A percentile compares a stretch with the other conserved stretches of the same genome.
These are phyloP conservation scores for Syrista parreyssii DNA, from an alignment of 2,888 invertebrate genomes.

Conservation along the genomic window DNA sequence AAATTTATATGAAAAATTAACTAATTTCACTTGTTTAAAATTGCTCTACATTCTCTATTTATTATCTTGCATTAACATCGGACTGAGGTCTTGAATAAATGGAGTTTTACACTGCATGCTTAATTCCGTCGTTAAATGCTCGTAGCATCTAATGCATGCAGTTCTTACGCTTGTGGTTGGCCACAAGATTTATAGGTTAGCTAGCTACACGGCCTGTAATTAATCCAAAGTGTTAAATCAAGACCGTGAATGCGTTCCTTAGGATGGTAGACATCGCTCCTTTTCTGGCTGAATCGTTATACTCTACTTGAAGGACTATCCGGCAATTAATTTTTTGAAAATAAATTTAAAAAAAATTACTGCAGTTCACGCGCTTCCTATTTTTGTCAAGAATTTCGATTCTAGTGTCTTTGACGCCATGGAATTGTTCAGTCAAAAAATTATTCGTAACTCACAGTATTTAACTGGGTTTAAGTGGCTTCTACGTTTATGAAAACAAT, in stretches of 20 bases:
- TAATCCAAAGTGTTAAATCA: conserved; percentile 62
- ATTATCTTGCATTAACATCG: background rate
- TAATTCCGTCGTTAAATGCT: background rate
- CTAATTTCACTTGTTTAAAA: background rate
- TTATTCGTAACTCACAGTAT: too few species aligned
- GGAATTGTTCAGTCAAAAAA: too few species aligned
- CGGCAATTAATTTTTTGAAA: background rate
- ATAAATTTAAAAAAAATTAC: background rate
- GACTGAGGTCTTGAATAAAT: background rate
- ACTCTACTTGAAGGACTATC: background rate
- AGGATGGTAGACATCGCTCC: background rate
- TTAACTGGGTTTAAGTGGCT: too few species aligned
- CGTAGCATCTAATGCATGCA: conserved; percentile 15
- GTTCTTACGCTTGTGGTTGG: conserved; percentile 14
- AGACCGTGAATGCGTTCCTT: conserved; percentile 49
- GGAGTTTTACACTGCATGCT: background rate
- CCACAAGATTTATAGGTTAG: conserved; percentile 33
- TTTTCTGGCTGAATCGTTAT: background rate
- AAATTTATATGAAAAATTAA: background rate
- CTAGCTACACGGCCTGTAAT: conserved; percentile 53
- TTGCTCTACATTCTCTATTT: background rate
- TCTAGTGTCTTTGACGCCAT: background rate
- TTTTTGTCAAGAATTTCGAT: background rate
- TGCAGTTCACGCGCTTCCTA: background rate
- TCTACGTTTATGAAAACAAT: too few species aligned